Evolutionary conservation across 2,113 vertebrate genomes (phyloP).

Genomic region (Ascaphus truei): DNA sequence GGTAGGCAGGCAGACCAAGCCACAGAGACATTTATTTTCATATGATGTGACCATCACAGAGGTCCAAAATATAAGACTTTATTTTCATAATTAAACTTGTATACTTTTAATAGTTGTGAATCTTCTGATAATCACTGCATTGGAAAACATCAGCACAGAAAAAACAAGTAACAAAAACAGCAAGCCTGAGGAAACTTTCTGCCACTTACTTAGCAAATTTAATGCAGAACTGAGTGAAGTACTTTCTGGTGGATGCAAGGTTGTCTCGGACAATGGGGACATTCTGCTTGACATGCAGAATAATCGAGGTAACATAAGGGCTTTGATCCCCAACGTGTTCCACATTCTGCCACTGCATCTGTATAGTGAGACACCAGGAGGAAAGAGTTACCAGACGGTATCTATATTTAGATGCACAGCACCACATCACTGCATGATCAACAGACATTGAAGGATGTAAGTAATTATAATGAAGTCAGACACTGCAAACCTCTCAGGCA

Average conservation of each 20-base stretch:
- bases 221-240: slow-evolving; percentile 98
- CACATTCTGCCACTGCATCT: slow-evolving; percentile 99
- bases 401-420: no score
- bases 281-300: slow-evolving; percentile 96
- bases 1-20: no score
- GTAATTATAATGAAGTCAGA: no score
- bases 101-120: no score
- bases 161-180: background rate
- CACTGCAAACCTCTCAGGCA: no score
- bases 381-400: background rate
- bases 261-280: slow-evolving; percentile 96
- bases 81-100: no score
- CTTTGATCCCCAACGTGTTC: slow-evolving; percentile 98
- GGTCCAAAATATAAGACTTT: no score
- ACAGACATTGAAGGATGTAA: no score
- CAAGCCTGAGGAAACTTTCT: background rate
- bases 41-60: no score
- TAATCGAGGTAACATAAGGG: slow-evolving; percentile 95
- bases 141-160: background rate
- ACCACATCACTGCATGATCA: background rate
- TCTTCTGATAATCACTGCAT: no score
- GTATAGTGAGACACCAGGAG: slow-evolving; percentile 26
- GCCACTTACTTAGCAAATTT: slow-evolving; percentile 92
- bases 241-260: slow-evolving; percentile 93
- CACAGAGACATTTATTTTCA: no score